Conservation (phyloP, 2,113 vertebrate species). For the Eidolon helvum region DNA sequence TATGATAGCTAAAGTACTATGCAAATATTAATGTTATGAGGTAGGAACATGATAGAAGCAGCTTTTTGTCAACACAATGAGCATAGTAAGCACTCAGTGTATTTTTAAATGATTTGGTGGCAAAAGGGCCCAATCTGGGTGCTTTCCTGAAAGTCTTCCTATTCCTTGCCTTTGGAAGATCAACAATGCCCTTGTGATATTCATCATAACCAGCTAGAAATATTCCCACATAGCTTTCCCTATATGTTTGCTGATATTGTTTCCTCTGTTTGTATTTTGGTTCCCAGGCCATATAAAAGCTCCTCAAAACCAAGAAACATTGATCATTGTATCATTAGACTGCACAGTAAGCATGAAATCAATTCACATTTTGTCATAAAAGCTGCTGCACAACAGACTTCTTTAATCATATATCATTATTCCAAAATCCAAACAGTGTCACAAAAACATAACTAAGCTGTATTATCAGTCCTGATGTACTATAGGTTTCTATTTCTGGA, state of each 20-base stretch:
- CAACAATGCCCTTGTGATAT: not conserved
- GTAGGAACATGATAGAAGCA: not conserved
- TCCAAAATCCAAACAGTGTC: constrained; percentile 26
- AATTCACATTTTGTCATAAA: constrained; percentile 37
- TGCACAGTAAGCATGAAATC: not conserved
- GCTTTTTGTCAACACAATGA: not conserved
- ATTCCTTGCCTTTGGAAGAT: not conserved
- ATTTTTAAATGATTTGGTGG: not conserved
- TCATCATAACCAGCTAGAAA: not conserved
- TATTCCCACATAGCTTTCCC: not conserved
- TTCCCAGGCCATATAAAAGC: not conserved
- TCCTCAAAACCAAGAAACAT: constrained; percentile 34
- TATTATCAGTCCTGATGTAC: not conserved
- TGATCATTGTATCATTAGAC: not conserved
- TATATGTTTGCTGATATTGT: not conserved
- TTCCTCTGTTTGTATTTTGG: constrained; percentile 12
- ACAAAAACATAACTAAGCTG: not conserved
- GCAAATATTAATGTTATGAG: not conserved
- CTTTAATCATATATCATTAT: constrained; percentile 25
- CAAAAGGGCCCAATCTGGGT: not conserved
- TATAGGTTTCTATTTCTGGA: not conserved
- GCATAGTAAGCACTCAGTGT: not conserved
- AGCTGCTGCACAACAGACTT: not conserved
- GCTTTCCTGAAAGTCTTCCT: not conserved
- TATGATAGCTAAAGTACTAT: not conserved